Percentiles rank a stretch among this genome's conserved stretches.
Evolutionary conservation across 2,113 vertebrate species (phyloP).

Genomic region (Ictalurus furcatus): DNA sequence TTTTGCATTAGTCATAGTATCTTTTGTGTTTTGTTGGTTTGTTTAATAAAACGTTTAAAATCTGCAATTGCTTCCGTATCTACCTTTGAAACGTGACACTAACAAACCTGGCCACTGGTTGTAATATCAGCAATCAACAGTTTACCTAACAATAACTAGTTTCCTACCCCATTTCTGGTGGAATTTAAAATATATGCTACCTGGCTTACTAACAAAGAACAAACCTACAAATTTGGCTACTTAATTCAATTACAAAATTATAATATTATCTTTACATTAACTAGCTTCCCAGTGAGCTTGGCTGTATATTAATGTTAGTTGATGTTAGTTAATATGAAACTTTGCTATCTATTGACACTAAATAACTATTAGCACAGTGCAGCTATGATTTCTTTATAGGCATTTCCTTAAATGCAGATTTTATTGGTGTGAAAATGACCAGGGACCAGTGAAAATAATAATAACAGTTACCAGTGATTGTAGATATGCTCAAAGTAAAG

Average conservation of each 20-base stretch:
- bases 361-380: not conserved
- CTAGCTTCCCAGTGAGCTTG: not conserved
- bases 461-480: slow-evolving; percentile 14
- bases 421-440: not conserved
- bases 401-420: not conserved
- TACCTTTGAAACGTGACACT: too few species aligned
- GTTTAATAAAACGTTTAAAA: too few species aligned
- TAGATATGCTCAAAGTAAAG: not conserved
- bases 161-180: not conserved
- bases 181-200: not conserved
- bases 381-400: not conserved
- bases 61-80: too few species aligned
- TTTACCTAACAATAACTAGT: not conserved
- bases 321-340: not conserved
- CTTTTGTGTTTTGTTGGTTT: too few species aligned
- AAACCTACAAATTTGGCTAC: not conserved
- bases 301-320: not conserved
- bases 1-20: too few species aligned
- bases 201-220: not conserved
- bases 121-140: not conserved
- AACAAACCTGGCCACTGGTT: not conserved
- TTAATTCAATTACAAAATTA: not conserved
- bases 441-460: slow-evolving; percentile 3
- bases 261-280: not conserved
- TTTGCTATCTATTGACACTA: not conserved